Base-by-base conservation (phyloP, 2,888 invertebrate species). In the Deroplatys truncata region DNA sequence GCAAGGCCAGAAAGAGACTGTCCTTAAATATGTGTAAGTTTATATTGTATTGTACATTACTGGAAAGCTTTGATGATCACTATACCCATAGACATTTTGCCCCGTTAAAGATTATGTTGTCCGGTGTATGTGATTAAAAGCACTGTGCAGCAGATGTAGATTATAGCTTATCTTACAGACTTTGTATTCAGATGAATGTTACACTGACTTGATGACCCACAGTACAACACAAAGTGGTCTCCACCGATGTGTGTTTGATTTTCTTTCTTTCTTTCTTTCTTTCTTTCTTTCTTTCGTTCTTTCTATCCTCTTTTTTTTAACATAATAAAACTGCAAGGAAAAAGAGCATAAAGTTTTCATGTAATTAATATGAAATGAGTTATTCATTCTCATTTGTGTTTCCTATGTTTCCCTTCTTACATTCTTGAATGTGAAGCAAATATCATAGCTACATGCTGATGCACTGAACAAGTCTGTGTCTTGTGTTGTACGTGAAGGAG, bases 1-100 rank as follows among this genome's bases (percentile, higher is more conserved):
- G 49, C 56, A 43, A 89, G 89, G 84, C 84, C 89, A 89, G 89
- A 86, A 87, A 89, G 86, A 83, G 87, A 88, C 88, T 89, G 89
- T 87, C 87, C 87, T 29, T 35, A 84, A n/a, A 84, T 86, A 49
- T 49, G 89, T 89, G 89, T 89, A 86, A 86, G 86, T 88, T 89
- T 89, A 84, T 89, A 89, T 84, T 16, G 87, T 88, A 87, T 20
- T 89, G 89, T 89, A 89, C 86, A 89, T 56, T 89, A 72, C 49
- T 35, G 31, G 25, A 89, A 85, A 85, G 85, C 88, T 89, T 89
- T 89, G 88, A 89, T 28, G 85, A 49, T 25, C 35, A 84, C 84
- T 29, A 82, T 28, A 43, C 29, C 82, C 43, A 85, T 82, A 20
- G 35, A 28, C 35, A 82, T 72, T 35, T 31, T 85, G 31, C 56